These are phyloP conservation scores for Trichechus manatus DNA, from an alignment of 2,113 vertebrate genomes.

Conservation along the genomic window DNA sequence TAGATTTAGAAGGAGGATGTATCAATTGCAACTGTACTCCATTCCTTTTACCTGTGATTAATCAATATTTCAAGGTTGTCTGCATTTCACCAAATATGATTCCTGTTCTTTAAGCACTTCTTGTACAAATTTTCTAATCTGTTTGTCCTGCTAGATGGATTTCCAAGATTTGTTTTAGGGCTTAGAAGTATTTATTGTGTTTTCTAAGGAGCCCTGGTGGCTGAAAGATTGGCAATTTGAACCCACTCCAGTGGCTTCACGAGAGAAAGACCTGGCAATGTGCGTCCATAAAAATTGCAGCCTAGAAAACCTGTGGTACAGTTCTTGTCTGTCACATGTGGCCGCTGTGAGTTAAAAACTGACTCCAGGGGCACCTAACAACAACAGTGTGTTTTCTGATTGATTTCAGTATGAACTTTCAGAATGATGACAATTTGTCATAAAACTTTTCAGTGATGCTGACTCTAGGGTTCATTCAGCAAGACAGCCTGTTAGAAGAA, in stretches of 20 bases:
- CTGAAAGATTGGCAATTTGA: too few relatives aligned
- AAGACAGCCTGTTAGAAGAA: background rate
- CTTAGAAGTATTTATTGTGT: background rate
- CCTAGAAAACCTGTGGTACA: too few relatives aligned
- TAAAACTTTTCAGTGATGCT: background rate
- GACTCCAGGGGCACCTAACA: background rate
- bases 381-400: background rate
- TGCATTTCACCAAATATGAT: background rate
- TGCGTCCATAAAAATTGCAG: too few relatives aligned
- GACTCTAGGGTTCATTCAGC: background rate
- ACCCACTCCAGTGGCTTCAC: too few relatives aligned
- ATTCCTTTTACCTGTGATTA: background rate
- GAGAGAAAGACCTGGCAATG: too few relatives aligned
- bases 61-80: constrained; percentile 23
- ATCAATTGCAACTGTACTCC: background rate
- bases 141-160: background rate
- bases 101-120: background rate
- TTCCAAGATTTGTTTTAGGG: background rate
- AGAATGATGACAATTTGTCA: background rate
- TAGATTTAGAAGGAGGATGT: background rate
- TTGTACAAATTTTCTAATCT: background rate
- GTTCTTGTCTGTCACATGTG: too few relatives aligned
- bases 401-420: background rate
- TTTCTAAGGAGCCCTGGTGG: background rate
- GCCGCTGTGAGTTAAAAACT: too few relatives aligned